Evolutionary conservation across 2,888 invertebrate species (phyloP), one percentile per base, ranked within the genome.

Genomic region (Lycocerus yunnanus): DNA sequence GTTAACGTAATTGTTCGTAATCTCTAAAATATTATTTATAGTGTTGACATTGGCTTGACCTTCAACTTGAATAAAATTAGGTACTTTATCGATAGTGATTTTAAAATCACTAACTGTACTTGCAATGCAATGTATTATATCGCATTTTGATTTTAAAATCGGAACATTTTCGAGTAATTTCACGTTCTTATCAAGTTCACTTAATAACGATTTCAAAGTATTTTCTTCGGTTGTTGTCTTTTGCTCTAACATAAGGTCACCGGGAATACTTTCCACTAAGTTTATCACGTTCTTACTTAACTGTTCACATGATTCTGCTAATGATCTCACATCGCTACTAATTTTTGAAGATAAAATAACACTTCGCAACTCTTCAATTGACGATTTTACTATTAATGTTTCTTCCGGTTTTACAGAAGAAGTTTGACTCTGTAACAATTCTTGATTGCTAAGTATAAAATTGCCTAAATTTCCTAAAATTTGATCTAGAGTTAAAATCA

Each of bases 211-310:
- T 15, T 15, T 15, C 6, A 18, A 61, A 13, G 15, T 13, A 61
- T 9, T 15, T 61, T 16, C 66, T 67, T 20, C 9, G n/a, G 3
- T 20, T 58, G 15, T 24, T 27, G 43, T 15, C 13, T n/a, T 27
- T 67, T 20, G 1, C 27, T 15, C 18, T 72, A 59, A 8, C 16
- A 11, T 11, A 67, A 15, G 1, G 15, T 15, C 58, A 15, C 15
- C 8, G n/a, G 84, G 82, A 66, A 86, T 84, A 43, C 83, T 82
- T 78, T 87, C 87, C 68, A 86, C 81, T 58, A 87, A 75, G 79
- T 87, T 87, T 6, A 87, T 83, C 3, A 84, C 85, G 77, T 87
- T 87, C 71, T 86, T 87, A 11, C 83, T 82, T 2, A 84, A 83
- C 78, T 86, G 84, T 78, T 87, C 87, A 15, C 86, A 77, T 24